Conservation (phyloP, 2,797 vertebrate species). For the Mormyrops attenuatus region DNA sequence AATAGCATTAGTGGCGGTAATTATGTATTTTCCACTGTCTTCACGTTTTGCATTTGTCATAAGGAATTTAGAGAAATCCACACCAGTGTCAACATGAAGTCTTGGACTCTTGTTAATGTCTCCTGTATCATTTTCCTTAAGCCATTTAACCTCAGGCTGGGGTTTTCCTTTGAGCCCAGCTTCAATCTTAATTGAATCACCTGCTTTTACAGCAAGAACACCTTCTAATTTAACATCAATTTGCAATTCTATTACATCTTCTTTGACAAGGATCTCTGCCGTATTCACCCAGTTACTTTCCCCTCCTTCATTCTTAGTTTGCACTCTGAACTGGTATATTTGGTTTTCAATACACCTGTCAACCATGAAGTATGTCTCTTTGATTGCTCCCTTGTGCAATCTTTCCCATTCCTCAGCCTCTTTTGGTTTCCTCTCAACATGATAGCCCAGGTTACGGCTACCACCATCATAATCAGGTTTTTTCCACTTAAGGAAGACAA, state of each 20-base stretch:
- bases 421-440: conserved; percentile 92
- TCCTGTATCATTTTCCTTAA: conserved; percentile 78
- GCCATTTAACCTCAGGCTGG: conserved; percentile 86
- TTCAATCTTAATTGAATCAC: conserved; percentile 84
- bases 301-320: conserved; percentile 95
- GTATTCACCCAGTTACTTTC: conserved; percentile 97
- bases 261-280: conserved; percentile 86
- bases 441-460: conserved; percentile 87
- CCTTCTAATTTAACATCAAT: conserved; percentile 81
- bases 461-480: conserved; percentile 93
- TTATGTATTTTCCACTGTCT: conserved; percentile 85
- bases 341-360: conserved; percentile 94
- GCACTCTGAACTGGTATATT: conserved; percentile 94
- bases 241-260: conserved; percentile 82
- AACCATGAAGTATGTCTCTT: conserved; percentile 94
- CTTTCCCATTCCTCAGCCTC: conserved; percentile 95
- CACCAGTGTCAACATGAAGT: conserved; percentile 76
- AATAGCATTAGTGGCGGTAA: conserved; percentile 80
- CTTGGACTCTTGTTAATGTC: conserved; percentile 81
- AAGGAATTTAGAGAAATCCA: conserved; percentile 80
- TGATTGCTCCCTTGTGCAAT: conserved; percentile 93
- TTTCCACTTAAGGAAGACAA: conserved; percentile 94
- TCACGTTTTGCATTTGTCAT: conserved; percentile 75
- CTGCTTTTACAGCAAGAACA: conserved; percentile 82
- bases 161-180: conserved; percentile 90